Evolutionary conservation across 2,888 invertebrate genomes (phyloP).

Genomic region (Dryocosmus kuriphilus): DNA sequence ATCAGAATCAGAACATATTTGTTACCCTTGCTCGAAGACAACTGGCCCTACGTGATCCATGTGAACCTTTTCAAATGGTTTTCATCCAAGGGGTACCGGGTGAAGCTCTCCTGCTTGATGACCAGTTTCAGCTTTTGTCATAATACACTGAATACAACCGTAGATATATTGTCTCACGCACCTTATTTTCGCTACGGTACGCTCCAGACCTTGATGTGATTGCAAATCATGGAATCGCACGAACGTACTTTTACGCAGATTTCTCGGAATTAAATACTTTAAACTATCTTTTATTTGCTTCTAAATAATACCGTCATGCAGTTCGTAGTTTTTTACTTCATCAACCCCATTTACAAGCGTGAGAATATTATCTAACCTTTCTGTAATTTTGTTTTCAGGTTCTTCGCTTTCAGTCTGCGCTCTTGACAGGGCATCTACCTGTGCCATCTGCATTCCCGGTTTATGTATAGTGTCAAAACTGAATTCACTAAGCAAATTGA

Average conservation of each 20-base stretch:
- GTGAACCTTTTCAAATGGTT: background rate
- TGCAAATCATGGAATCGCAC: conserved; percentile 42
- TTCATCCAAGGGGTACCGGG: background rate
- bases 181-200: conserved; percentile 36
- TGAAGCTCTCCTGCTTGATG: conserved; percentile 36
- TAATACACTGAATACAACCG: conserved; percentile 45
- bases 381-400: too few species aligned
- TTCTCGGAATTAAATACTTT: background rate
- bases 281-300: background rate
- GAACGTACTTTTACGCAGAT: background rate
- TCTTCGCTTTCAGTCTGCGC: too few species aligned
- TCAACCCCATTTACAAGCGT: too few species aligned
- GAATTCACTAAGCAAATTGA: too few species aligned
- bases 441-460: too few species aligned
- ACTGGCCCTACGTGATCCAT: background rate
- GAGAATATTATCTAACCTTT: too few species aligned
- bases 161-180: conserved; percentile 45
- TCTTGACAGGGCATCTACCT: too few species aligned
- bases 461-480: too few species aligned
- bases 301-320: background rate
- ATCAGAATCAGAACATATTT: too few species aligned
- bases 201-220: conserved; percentile 42
- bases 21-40: background rate
- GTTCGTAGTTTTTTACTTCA: conserved; percentile 1
- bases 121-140: conserved; percentile 40